Base-by-base conservation (phyloP, 2,888 invertebrate species). In the Shargacucullia verbasci region DNA sequence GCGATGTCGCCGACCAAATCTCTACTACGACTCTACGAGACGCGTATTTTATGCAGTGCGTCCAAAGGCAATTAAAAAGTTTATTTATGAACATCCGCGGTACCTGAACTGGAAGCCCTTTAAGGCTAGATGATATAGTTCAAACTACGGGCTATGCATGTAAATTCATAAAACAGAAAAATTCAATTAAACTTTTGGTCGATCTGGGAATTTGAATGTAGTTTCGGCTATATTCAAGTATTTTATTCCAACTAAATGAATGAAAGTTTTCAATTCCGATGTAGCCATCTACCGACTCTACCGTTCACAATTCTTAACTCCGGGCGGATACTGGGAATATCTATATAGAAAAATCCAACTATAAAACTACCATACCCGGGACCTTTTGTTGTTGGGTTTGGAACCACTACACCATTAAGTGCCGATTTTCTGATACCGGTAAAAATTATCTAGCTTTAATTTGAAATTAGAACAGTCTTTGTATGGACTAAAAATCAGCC, bases 121-220 rank as follows among this genome's bases (percentile, higher is more conserved):
- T 2, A 13, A 10, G 7, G 3, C 14, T 13, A 37, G 13, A 5
- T n/a, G 14, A 2, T 11, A 43, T 37, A 53, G 20, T 49, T 54
- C 5, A 39, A 62, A 61, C 37, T 44, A 14, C 63, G 34, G 8
- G 5, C 34, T 33, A 31, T 25, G 48, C 34, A 43, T 49, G n/a
- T 47, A 25, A 48, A 52, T 29, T 29, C 29, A 9, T 29, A 46
- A 54, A 43, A 54, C 45, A 69, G 62, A 64, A 69, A 69, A 69
- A 39, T 12, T 49, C 41, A 49, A 65, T 69, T 65, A 37, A 65
- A 65, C 70, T 65, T 46, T 69, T 25, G 29, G 12, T 2, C 41
- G 15, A 46, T 43, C 37, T 38, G 37, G 27, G 44, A 12, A 35
- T 12, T 13, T 12, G 20, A 31, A 49, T 61, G 35, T 44, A 12